A percentile compares a stretch with the other conserved stretches of the same genome.
Conservation (phyloP, 1,140 invertebrate species). For the Pissodes strobi region DNA sequence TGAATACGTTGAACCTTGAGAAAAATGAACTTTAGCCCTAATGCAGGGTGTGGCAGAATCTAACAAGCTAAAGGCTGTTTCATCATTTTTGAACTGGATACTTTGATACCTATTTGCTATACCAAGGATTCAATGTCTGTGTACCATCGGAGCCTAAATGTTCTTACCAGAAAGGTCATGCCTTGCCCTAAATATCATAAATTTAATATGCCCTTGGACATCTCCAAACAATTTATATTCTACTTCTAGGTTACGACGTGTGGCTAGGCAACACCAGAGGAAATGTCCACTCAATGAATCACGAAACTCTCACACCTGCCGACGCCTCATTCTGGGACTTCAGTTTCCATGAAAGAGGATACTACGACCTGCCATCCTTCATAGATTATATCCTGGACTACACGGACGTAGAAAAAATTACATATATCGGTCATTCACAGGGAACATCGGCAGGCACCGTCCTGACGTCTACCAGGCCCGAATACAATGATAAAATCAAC, state of each 20-base stretch:
- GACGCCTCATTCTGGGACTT: conserved; percentile 21
- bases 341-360: conserved; percentile 73
- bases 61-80: too few species aligned
- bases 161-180: too few species aligned
- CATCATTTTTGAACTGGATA: too few species aligned
- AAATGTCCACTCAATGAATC: conserved; percentile 20
- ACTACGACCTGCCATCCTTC: conserved; percentile 66
- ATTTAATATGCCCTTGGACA: too few species aligned
- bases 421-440: conserved; percentile 63
- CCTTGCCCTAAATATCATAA: too few species aligned
- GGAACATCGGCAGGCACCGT: conserved; percentile 65
- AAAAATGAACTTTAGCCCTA: too few species aligned
- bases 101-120: too few species aligned
- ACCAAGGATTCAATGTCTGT: too few species aligned
- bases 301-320: conserved; percentile 6
- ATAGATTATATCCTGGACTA: conserved; percentile 63
- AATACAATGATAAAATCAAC: conserved; percentile 62
- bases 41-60: too few species aligned
- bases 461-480: conserved; percentile 58
- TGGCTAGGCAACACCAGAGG: conserved; percentile 68
- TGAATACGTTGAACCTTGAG: too few species aligned
- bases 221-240: too few species aligned
- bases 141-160: too few species aligned
- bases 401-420: conserved; percentile 58
- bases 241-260: conserved; percentile 57